These are phyloP conservation scores for Chromis chromis DNA, from an alignment of 2,797 vertebrate species.

Conservation along the genomic window DNA sequence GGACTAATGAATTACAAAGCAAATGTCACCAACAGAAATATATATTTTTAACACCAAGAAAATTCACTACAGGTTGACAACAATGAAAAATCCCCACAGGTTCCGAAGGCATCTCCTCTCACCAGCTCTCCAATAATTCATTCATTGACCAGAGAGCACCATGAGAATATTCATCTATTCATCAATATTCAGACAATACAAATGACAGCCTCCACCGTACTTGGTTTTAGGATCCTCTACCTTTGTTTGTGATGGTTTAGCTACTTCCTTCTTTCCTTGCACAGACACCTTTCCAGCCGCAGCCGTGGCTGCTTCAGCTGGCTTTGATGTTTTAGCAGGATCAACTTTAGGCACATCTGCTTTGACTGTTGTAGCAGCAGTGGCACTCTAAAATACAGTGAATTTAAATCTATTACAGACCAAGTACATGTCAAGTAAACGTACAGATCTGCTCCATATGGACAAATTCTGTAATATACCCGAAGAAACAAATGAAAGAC, in stretches of 20 bases:
- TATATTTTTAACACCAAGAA: not conserved
- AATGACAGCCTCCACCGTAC: slow-evolving; percentile 8
- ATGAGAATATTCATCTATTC: not conserved
- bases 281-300: slow-evolving; percentile 47
- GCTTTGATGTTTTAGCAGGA: slow-evolving; percentile 49
- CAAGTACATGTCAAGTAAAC: slow-evolving; percentile 1
- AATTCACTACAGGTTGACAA: not conserved
- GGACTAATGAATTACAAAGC: not conserved
- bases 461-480: not conserved
- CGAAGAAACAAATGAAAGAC: slow-evolving; percentile 7
- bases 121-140: not conserved
- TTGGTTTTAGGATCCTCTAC: slow-evolving; percentile 42
- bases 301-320: slow-evolving; percentile 34
- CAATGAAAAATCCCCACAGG: not conserved
- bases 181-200: not conserved
- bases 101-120: not conserved
- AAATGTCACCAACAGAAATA: not conserved
- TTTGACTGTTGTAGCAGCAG: slow-evolving; percentile 57
- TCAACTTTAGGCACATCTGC: slow-evolving; percentile 66
- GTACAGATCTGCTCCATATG: not conserved
- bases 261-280: slow-evolving; percentile 63
- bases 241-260: slow-evolving; percentile 62
- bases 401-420: slow-evolving; percentile 36
- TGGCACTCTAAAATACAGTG: slow-evolving; percentile 68
- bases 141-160: not conserved